These are phyloP conservation scores for Phallusia fumigata DNA, from an alignment of 23 tunicate species.

Conservation along the genomic window DNA sequence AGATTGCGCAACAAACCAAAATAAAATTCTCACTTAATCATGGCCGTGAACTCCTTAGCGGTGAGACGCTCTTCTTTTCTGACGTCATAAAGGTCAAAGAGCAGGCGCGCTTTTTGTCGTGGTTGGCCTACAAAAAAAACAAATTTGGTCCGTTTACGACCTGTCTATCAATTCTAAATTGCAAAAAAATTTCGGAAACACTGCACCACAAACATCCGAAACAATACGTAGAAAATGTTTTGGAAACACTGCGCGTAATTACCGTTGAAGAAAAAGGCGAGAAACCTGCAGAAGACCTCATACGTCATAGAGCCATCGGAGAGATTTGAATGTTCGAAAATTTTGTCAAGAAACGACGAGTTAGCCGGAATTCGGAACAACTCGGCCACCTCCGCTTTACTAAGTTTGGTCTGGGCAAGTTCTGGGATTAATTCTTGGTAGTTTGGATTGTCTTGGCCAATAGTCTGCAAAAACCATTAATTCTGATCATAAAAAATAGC, in stretches of 20 bases:
- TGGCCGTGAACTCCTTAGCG: conserved; percentile 27
- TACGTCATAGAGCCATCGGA: background rate
- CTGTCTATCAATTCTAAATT: no score
- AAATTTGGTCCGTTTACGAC: no score
- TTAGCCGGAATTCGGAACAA: background rate
- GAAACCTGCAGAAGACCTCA: background rate
- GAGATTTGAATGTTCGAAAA: background rate
- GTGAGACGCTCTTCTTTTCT: conserved; percentile 27
- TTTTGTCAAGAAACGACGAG: background rate
- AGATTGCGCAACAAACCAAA: no score
- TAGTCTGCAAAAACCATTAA: background rate
- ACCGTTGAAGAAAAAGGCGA: background rate
- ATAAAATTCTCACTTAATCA: conserved; percentile 39
- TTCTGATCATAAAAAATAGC: no score
- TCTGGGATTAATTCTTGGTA: background rate
- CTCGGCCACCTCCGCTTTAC: background rate
- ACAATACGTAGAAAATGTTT: no score
- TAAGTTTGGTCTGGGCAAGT: background rate
- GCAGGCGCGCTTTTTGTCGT: conserved; percentile 21
- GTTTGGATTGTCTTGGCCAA: background rate
- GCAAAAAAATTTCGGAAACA: no score
- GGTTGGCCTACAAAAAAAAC: no score
- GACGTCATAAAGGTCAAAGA: conserved; percentile 57
- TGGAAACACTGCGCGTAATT: no score
- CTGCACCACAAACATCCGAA: no score